These are phyloP conservation scores for Oscheius sp. DNA, from an alignment of 2,888 invertebrate species.

Conservation along the genomic window DNA sequence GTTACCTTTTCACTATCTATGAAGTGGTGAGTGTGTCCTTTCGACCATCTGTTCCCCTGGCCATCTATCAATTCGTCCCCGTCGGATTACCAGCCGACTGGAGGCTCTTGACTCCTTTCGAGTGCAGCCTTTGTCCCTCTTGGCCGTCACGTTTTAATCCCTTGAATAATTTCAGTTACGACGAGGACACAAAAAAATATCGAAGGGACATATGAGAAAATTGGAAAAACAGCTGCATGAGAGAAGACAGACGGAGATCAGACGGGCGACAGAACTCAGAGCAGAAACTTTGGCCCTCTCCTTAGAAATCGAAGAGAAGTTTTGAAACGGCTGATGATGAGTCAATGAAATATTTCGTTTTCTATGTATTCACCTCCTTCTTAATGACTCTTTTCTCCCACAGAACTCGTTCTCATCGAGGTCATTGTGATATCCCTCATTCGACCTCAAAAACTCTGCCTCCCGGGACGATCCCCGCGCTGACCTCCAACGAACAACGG, in stretches of 20 bases:
- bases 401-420: neutral
- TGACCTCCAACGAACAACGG: conserved; percentile 26
- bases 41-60: neutral
- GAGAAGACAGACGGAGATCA: conserved; percentile 5
- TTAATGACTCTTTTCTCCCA: neutral
- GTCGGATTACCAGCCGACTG: neutral
- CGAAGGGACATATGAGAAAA: conserved; percentile 39
- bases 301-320: neutral
- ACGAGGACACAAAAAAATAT: conserved; percentile 40
- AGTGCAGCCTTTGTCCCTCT: neutral
- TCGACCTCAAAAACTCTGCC: conserved; percentile 4
- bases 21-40: conserved; percentile 38
- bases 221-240: conserved; percentile 45
- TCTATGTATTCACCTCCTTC: neutral
- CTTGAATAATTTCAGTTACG: conserved; percentile 24
- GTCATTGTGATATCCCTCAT: neutral
- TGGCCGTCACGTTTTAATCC: neutral
- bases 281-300: conserved; percentile 5
- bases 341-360: neutral
- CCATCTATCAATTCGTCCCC: conserved; percentile 14
- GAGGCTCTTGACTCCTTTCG: conserved; percentile 6
- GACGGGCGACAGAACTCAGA: conserved; percentile 7
- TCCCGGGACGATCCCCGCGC: conserved; percentile 19
- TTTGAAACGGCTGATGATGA: conserved; percentile 1
- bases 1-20: conserved; percentile 46